Evolutionary conservation across 1,140 invertebrate species (phyloP), one percentile per base, ranked within the genome.

Genomic region (Oncopodura yosiiana): DNA sequence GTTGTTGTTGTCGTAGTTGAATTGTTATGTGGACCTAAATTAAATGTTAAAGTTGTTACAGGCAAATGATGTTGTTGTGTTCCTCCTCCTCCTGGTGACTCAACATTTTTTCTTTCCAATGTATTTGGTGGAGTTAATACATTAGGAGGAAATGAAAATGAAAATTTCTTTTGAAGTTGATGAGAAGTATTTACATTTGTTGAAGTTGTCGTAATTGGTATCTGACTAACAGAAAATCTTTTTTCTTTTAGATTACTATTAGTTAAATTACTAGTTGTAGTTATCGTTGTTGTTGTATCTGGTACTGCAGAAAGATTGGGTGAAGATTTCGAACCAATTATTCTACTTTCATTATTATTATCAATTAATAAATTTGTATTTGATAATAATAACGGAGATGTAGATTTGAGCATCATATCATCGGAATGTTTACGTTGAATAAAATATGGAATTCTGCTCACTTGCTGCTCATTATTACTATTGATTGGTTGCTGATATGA

Each of bases 31-130:
- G 55, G 44, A 12, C 55, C 55, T 12, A 61, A 29, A 29, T 30
- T 61, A 37, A 61, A 61, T n/a, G 59, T 61, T 24, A 61, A 30
- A 9, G 59, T 61, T 4, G 59, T 61, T 3, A 61, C 50, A 0
- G 59, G 59, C 14, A 61, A 41, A 34, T 51, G 49, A 14, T 32
- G 42, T 32, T 32, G 4, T 49, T 27, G n/a, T 16, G 32, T 11
- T n/a, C 18, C 3, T 21, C 26, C n/a, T n/a, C n/a, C n/a, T n/a
- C n/a, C n/a, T n/a, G n/a, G n/a, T n/a, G n/a, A n/a, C n/a, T n/a
- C n/a, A n/a, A n/a, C n/a, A n/a, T n/a, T n/a, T n/a, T n/a, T n/a
- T n/a, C n/a, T n/a, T n/a, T n/a, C n/a, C n/a, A n/a, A n/a, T 12
- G 12, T 16, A 9, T 6, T 12, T 41, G 6, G 12, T 27, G 9